Percentiles rank a stretch among this genome's conserved stretches.
Evolutionary conservation across 2,888 invertebrate genomes (phyloP).

Genomic region (Papilio elwesi): DNA sequence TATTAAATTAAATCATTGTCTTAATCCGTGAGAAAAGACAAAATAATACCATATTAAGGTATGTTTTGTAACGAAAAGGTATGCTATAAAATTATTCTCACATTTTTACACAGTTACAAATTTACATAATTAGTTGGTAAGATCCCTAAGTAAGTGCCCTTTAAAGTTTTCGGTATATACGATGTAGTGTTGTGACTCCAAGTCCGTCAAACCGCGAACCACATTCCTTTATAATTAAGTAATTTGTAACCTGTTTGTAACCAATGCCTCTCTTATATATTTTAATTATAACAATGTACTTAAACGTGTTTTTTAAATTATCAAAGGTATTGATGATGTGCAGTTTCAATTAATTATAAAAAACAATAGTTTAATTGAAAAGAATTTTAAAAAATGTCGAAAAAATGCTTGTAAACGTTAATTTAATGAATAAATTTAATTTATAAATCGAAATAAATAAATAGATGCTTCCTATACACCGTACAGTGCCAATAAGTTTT

Average conservation of each 20-base stretch:
- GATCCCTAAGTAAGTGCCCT: constrained; percentile 75
- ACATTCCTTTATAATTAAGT: constrained; percentile 81
- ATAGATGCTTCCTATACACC: constrained; percentile 39
- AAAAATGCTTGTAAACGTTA: background rate
- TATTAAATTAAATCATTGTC: background rate
- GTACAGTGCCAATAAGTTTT: constrained; percentile 43
- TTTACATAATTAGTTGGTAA: constrained; percentile 41
- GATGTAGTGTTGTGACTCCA: constrained; percentile 53
- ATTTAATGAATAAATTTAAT: background rate
- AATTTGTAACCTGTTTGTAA: constrained; percentile 48
- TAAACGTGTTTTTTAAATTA: constrained; percentile 5
- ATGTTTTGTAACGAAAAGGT: constrained; percentile 24
- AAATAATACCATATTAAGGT: background rate
- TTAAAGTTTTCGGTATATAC: constrained; percentile 57
- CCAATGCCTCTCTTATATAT: constrained; percentile 48
- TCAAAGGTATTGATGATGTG: constrained; percentile 18
- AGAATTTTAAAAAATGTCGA: background rate
- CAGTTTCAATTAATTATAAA: constrained; percentile 10
- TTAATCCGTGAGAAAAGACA: constrained; percentile 10
- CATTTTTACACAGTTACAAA: constrained; percentile 45
- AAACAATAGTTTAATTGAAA: constrained; percentile 4
- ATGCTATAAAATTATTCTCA: constrained; percentile 33
- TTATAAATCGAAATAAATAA: constrained; percentile 28
- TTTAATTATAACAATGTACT: constrained; percentile 31
- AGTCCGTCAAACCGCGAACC: constrained; percentile 60